A percentile compares a stretch with the other conserved stretches of the same genome.
Evolutionary conservation across 2,797 vertebrate species (phyloP).

Genomic region (Dallia pectoralis): DNA sequence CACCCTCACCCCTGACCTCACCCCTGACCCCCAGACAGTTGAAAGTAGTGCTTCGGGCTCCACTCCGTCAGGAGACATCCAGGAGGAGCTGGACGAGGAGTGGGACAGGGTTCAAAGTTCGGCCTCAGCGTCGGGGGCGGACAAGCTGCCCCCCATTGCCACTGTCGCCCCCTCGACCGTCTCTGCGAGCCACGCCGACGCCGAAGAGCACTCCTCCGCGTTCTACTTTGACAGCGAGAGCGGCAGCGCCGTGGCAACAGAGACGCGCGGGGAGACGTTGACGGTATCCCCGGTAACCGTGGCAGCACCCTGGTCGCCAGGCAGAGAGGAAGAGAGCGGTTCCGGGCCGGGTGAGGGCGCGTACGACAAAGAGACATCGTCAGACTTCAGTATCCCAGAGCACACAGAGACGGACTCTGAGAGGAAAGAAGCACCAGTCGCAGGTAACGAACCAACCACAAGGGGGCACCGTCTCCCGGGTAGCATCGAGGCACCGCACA

Average conservation of each 20-base stretch:
- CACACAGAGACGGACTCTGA: slow-evolving; percentile 80
- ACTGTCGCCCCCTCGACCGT: slow-evolving; percentile 29
- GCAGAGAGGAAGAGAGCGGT: slow-evolving; percentile 87
- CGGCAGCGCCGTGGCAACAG: slow-evolving; percentile 49
- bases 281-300: slow-evolving; percentile 25
- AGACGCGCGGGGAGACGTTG: slow-evolving; percentile 26
- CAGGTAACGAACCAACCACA: slow-evolving; percentile 80
- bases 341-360: slow-evolving; percentile 87
- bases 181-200: slow-evolving; percentile 35
- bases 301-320: slow-evolving; percentile 73
- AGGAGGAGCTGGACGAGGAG: slow-evolving; percentile 80
- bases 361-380: slow-evolving; percentile 92
- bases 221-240: slow-evolving; percentile 77
- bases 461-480: slow-evolving; percentile 3
- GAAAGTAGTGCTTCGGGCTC: slow-evolving; percentile 86
- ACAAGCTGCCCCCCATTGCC: slow-evolving; percentile 48
- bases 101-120: slow-evolving; percentile 73
- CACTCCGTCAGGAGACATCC: slow-evolving; percentile 71
- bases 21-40: slow-evolving; percentile 70
- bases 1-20: slow-evolving; percentile 71
- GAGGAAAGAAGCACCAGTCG: slow-evolving; percentile 73
- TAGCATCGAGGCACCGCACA: slow-evolving; percentile 72
- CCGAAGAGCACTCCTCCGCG: slow-evolving; percentile 65
- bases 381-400: slow-evolving; percentile 94
- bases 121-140: slow-evolving; percentile 74